Base-by-base conservation (phyloP, 2,113 vertebrate genomes). In the Bolborhynchus lineola region DNA sequence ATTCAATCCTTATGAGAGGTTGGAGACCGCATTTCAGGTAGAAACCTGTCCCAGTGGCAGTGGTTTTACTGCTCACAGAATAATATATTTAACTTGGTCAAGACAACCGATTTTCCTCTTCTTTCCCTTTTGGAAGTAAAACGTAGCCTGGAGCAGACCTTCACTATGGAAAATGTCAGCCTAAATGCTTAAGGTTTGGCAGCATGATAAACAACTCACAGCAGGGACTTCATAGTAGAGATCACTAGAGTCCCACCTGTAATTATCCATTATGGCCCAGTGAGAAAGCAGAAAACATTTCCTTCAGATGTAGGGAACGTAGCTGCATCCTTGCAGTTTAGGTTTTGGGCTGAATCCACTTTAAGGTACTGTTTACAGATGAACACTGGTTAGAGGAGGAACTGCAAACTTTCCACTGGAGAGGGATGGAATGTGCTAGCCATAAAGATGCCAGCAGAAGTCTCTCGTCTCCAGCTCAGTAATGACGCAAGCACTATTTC, bases 401-500 rank as follows among this genome's bases (percentile, higher is more conserved):
- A 71, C 60, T 82, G 72, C 78, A 89, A 82, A 64, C 67, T 84
- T 89, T 50, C 74, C 49, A 37, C 1, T 1, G 42, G 50, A 37
- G 7, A 29, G 52, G 44, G 47, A 52, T 57, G 67, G 64, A 88
- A 77, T n/a, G 12, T 62, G 15, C 33, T 53, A 65, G 47, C 31
- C 59, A 77, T 65, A 65, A 49, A 49, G 46, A 9, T 88, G 53
- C 59, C 53, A 76, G 49, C 33, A 92, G 62, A 94, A 91, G 65
- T 69, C 85, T 91, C 19, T 95, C 82, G 82, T 92, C 67, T 95
- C 53, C 71, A 86, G 63, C 49, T 50, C 69, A 7, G 85, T 49
- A 90, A 90, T 77, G 75, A 82, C 63, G 70, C 19, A 88, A 88
- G 23, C 26, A 21, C 79, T 96, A 88, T 92, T 96, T 94, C 80